Conservation (phyloP, 2,888 invertebrate species). For the Drosophila hamatofila region DNA sequence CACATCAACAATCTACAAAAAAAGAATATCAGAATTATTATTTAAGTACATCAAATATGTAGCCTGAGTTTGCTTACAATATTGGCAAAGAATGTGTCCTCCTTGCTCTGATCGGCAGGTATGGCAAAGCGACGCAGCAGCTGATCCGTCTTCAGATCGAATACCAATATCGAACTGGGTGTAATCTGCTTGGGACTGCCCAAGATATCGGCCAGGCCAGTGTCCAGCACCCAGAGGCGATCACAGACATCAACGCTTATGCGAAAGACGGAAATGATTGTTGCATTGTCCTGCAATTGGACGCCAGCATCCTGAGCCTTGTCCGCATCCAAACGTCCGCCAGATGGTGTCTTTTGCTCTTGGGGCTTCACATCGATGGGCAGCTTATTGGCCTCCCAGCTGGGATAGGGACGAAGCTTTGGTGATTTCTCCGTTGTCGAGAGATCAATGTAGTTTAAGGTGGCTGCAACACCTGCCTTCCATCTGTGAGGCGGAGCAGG, state of each 20-base stretch:
- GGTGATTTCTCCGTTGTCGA: slow-evolving; percentile 88
- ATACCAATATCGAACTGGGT: slow-evolving; percentile 88
- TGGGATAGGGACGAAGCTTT: slow-evolving; percentile 90
- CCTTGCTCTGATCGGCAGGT: slow-evolving; percentile 89
- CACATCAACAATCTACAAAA: slow-evolving; percentile 89
- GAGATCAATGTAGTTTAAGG: slow-evolving; percentile 89
- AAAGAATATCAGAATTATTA: not conserved
- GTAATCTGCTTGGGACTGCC: slow-evolving; percentile 88
- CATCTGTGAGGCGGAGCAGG: slow-evolving; percentile 84
- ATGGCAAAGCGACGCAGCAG: slow-evolving; percentile 89
- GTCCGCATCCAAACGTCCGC: slow-evolving; percentile 82
- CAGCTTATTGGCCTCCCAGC: slow-evolving; percentile 91
- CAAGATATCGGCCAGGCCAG: slow-evolving; percentile 90
- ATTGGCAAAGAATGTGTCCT: slow-evolving; percentile 93
- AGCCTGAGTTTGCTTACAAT: slow-evolving; percentile 87
- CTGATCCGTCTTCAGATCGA: slow-evolving; percentile 91
- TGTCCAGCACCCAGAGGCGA: slow-evolving; percentile 93
- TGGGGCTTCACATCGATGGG: slow-evolving; percentile 86
- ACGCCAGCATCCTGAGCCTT: slow-evolving; percentile 85
- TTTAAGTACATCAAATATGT: no score
- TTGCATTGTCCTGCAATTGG: slow-evolving; percentile 87
- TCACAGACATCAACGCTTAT: slow-evolving; percentile 91
- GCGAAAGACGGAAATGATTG: slow-evolving; percentile 91
- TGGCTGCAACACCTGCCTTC: slow-evolving; percentile 90
- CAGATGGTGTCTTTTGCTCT: slow-evolving; percentile 72